A percentile compares a stretch with the other conserved stretches of the same genome.
phyloP scores from a whole-genome alignment of 2,888 invertebrate genomes.

The Gari tellinella region DNA sequence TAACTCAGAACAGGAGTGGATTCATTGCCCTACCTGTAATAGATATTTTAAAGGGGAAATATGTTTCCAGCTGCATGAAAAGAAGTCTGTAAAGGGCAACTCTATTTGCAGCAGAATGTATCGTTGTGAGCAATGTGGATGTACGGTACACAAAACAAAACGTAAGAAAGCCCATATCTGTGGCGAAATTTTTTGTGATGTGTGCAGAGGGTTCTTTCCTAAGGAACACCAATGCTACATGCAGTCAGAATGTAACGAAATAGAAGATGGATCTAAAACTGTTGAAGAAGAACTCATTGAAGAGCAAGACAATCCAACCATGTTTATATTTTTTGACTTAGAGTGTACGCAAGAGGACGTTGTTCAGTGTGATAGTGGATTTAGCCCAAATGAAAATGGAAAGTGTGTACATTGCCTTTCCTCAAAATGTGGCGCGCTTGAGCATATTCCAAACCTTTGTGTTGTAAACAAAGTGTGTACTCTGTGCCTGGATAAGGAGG shows the following conservation, averaged over 20 bases:
- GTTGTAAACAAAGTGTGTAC: too few species aligned
- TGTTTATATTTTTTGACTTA: constrained; percentile 22
- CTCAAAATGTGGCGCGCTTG: too few species aligned
- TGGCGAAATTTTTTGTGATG: constrained; percentile 8
- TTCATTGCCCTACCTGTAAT: constrained; percentile 15
- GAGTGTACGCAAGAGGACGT: too few species aligned
- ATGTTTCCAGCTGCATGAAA: constrained; percentile 6
- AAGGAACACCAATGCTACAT: constrained; percentile 24
- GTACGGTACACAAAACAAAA: constrained; percentile 13
- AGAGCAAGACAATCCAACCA: constrained; percentile 12
- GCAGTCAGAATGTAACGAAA: constrained; percentile 12
- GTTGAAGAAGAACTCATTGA: constrained; percentile 16
- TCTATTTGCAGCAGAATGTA: background rate
- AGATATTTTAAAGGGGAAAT: background rate
- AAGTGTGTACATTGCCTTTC: too few species aligned
- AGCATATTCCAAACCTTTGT: too few species aligned
- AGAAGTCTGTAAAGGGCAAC: constrained; percentile 8
- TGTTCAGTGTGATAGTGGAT: too few species aligned
- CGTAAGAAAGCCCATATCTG: constrained; percentile 14
- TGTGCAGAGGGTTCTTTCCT: constrained; percentile 8
- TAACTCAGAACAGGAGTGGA: background rate
- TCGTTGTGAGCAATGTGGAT: constrained; percentile 3
- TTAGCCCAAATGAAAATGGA: too few species aligned
- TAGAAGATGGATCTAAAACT: constrained; percentile 3
- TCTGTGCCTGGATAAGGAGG: too few species aligned